Percentiles rank a stretch among this genome's conserved stretches.
phyloP scores from a whole-genome alignment of 2,113 vertebrate species.

The Candoia aspera region DNA sequence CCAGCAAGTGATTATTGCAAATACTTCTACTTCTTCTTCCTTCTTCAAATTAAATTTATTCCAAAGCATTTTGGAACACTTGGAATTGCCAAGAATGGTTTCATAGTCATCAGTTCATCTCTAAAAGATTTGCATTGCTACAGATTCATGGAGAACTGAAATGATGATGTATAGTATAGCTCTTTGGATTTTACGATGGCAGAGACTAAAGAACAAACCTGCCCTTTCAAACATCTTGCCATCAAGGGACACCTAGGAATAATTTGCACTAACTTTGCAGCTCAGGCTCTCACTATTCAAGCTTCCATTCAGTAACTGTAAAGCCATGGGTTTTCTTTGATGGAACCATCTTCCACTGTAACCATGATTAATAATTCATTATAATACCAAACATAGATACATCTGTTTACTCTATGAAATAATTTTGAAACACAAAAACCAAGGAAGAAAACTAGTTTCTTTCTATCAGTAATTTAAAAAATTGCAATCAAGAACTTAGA shows the following conservation, averaged over 20 bases:
- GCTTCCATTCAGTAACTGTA: not conserved
- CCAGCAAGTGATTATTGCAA: not conserved
- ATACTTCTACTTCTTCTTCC: not conserved
- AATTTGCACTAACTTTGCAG: conserved; percentile 1
- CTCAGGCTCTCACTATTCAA: not conserved
- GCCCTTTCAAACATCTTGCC: not conserved
- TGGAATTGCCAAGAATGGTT: conserved; percentile 10
- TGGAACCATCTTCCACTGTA: not conserved
- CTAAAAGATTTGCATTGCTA: conserved; percentile 24
- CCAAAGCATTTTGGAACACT: not conserved
- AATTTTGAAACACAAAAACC: not conserved
- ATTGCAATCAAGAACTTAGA: not conserved
- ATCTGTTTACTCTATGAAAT: not conserved
- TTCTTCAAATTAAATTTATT: not conserved
- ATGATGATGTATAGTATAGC: not conserved
- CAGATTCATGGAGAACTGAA: conserved; percentile 16
- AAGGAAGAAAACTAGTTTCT: not conserved
- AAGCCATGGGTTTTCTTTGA: not conserved
- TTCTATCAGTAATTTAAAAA: conserved; percentile 1
- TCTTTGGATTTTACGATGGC: conserved; percentile 13
- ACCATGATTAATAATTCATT: conserved; percentile 7
- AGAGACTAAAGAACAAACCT: not conserved
- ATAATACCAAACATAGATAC: not conserved
- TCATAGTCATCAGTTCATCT: conserved; percentile 1
- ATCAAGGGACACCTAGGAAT: not conserved